A percentile compares a stretch with the other conserved stretches of the same genome.
Conservation (phyloP, 2,113 vertebrate genomes). For the Phylloscopus whistleri region DNA sequence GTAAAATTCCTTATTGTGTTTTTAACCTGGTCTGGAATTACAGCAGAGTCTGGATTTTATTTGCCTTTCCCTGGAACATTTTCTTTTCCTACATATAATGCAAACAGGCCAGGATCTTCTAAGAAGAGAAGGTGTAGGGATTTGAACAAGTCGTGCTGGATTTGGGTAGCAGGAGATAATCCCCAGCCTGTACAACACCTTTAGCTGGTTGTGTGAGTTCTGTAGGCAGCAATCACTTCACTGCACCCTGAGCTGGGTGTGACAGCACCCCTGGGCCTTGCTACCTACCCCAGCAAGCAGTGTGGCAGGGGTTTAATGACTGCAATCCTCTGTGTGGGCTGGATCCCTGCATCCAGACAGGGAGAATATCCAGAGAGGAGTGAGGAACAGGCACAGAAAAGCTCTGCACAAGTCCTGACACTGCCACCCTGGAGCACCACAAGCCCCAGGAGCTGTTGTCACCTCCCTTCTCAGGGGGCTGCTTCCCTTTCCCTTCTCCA, state of each 20-base stretch:
- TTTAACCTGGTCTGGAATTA: neutral
- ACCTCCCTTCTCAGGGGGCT: neutral
- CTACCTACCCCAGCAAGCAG: neutral
- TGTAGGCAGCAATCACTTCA: neutral
- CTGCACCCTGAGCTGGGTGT: neutral
- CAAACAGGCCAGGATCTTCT: neutral
- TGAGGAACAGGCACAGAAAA: neutral
- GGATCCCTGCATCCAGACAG: neutral
- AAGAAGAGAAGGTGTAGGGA: neutral
- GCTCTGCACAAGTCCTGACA: neutral
- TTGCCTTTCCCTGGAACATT: neutral
- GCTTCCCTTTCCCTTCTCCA: neutral
- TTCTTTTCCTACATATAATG: neutral
- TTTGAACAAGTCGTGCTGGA: neutral
- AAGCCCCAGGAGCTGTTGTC: neutral
- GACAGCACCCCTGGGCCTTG: neutral
- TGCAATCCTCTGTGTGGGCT: neutral
- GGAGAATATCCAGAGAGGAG: neutral
- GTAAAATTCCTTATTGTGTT: neutral
- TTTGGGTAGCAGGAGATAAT: conserved; percentile 20
- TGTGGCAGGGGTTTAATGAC: neutral
- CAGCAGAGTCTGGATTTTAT: neutral
- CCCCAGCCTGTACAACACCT: neutral
- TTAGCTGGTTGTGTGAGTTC: neutral
- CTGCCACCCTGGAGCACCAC: neutral